Conservation (phyloP, 2,888 invertebrate genomes). For the Linnaemya tessellans region DNA sequence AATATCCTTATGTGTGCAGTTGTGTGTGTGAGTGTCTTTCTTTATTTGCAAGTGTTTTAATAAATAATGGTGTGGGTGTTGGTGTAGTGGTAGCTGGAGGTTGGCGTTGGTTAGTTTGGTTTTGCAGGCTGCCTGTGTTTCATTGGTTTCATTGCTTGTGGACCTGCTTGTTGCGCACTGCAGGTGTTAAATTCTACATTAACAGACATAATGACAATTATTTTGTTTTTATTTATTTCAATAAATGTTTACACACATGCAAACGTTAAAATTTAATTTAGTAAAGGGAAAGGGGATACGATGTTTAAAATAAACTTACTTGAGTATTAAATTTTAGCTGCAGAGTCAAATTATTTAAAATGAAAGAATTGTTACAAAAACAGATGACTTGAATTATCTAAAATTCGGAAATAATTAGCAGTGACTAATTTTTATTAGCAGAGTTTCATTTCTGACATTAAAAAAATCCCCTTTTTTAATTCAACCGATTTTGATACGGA, state of each 20-base stretch:
- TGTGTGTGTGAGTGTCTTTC: background rate
- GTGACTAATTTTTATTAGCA: too few species aligned
- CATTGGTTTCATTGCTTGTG: slow-evolving; percentile 8
- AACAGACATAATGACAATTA: slow-evolving; percentile 13
- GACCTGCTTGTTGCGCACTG: slow-evolving; percentile 13
- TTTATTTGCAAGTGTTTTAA: background rate
- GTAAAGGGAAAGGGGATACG: background rate
- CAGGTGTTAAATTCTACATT: slow-evolving; percentile 28
- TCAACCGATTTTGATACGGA: too few species aligned
- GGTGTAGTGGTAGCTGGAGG: background rate
- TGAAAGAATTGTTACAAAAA: background rate
- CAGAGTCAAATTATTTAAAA: background rate
- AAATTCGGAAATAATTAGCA: too few species aligned
- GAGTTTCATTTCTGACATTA: too few species aligned
- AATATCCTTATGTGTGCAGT: background rate
- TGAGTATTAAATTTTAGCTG: background rate
- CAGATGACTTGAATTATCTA: too few species aligned
- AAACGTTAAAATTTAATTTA: background rate
- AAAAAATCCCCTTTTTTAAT: too few species aligned
- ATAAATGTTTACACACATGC: background rate
- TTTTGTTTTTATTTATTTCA: background rate
- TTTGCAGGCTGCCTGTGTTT: slow-evolving; percentile 18
- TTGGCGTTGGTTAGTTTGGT: slow-evolving; percentile 12
- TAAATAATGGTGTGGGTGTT: background rate
- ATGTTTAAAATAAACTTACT: background rate